Evolutionary conservation across 2,113 vertebrate species (phyloP), one percentile per base, ranked within the genome.

Genomic region (Triplophysa tibetana): DNA sequence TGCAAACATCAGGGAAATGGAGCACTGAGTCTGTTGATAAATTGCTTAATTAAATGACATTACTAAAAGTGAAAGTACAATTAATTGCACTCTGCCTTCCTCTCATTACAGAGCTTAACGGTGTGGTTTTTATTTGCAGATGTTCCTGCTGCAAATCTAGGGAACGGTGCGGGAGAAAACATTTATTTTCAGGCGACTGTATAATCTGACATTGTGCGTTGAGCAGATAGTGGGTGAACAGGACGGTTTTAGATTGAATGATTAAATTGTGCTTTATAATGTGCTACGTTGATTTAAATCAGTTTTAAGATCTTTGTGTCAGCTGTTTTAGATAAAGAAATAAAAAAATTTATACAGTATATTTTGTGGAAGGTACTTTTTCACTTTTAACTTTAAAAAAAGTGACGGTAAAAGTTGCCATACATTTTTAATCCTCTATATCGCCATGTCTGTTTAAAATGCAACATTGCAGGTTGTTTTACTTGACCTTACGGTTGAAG

Each of bases 31-130:
- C 23, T 72, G 75, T 84, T 75, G 62, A 81, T 70, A 79, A 82
- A 82, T 65, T 76, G 70, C 77, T 84, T 79, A 82, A 82, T 84
- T 79, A 84, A 82, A 72, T 67, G 52, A 79, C 70, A 38, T 52
- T 6, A 19, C 50, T 66, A 78, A 70, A 52, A 64, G 78, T 79
- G 23, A 81, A 61, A 52, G 68, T 66, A 81, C 74, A 75, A 84
- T 82, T 77, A 85, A 84, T 83, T 84, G 67, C 69, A 23, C 75
- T 23, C 75, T 79, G 60, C 78, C 68, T 9, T 58, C 63, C 70
- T 64, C 67, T 76, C 48, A 76, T 82, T 87, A 81, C 8, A 29
- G 38, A 23, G 56, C 62, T 41, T 81, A 77, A 77, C 62, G 73
- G 66, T 56, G 29, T 68, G 64, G 14, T 81, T 82, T 75, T 74